Conservation (phyloP, 2,113 vertebrate genomes). For the Oncorhynchus kisutch region DNA sequence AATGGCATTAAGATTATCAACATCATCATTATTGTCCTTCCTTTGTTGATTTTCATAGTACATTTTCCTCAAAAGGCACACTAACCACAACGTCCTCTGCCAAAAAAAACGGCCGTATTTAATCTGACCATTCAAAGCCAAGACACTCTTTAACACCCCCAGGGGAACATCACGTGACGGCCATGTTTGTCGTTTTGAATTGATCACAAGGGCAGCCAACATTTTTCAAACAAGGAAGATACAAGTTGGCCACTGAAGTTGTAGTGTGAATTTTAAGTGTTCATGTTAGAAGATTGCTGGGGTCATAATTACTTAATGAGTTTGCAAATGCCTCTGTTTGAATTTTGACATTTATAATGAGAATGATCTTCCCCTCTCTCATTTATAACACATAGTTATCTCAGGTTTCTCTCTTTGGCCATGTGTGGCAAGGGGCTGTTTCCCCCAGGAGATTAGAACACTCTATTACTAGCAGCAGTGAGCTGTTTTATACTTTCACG, state of each 20-base stretch:
- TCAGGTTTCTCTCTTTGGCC: background rate
- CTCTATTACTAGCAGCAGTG: background rate
- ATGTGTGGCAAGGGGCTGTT: background rate
- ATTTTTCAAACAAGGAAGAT: background rate
- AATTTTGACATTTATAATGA: background rate
- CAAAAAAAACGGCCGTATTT: background rate
- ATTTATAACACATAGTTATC: background rate
- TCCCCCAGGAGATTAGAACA: background rate
- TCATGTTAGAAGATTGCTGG: background rate
- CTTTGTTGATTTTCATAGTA: background rate
- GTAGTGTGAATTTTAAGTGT: background rate
- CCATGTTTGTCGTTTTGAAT: background rate
- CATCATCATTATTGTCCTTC: background rate
- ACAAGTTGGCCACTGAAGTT: background rate
- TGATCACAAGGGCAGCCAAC: background rate
- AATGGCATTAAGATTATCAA: background rate
- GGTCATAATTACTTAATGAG: constrained; percentile 1
- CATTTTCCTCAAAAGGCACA: background rate
- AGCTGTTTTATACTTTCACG: background rate
- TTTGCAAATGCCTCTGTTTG: constrained; percentile 1
- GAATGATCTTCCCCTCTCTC: background rate
- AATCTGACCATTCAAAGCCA: background rate
- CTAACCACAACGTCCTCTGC: background rate
- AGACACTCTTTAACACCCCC: background rate
- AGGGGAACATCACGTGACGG: background rate